Evolutionary conservation across 2,797 vertebrate genomes (phyloP).

Genomic region (Phyllotis vaccarum): DNA sequence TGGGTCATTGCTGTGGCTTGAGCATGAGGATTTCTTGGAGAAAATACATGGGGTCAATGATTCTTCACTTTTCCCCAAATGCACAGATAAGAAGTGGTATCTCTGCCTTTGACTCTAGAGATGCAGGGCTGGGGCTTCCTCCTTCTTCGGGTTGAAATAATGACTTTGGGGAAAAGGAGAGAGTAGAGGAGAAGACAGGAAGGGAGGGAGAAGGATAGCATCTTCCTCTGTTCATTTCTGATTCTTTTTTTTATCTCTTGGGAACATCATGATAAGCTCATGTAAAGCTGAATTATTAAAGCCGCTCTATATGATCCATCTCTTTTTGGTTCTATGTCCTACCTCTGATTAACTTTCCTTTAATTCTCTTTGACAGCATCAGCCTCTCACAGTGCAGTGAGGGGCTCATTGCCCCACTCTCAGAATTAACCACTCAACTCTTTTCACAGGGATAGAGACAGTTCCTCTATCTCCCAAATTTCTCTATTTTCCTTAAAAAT

Average conservation of each 20-base stretch:
- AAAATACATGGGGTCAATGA: neutral
- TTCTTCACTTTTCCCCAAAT: neutral
- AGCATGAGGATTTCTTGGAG: neutral
- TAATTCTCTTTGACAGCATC: neutral
- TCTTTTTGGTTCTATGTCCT: neutral
- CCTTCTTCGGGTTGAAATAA: neutral
- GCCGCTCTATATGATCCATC: neutral
- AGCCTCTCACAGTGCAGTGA: neutral
- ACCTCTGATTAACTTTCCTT: neutral
- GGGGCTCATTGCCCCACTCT: neutral
- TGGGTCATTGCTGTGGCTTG: neutral
- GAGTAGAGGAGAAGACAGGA: too few species aligned
- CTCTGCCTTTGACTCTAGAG: neutral
- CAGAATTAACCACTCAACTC: neutral
- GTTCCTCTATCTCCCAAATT: neutral
- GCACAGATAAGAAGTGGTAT: neutral
- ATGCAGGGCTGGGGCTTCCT: neutral
- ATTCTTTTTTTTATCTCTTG: neutral
- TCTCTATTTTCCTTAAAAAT: neutral
- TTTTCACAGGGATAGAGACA: neutral
- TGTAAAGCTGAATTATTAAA: neutral
- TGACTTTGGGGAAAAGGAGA: constrained; percentile 2
- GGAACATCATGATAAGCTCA: neutral
- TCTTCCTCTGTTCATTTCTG: neutral
- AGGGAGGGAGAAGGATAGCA: too few species aligned